Evolutionary conservation across 2,888 invertebrate species (phyloP).

Genomic region (Ophioninae sp.): DNA sequence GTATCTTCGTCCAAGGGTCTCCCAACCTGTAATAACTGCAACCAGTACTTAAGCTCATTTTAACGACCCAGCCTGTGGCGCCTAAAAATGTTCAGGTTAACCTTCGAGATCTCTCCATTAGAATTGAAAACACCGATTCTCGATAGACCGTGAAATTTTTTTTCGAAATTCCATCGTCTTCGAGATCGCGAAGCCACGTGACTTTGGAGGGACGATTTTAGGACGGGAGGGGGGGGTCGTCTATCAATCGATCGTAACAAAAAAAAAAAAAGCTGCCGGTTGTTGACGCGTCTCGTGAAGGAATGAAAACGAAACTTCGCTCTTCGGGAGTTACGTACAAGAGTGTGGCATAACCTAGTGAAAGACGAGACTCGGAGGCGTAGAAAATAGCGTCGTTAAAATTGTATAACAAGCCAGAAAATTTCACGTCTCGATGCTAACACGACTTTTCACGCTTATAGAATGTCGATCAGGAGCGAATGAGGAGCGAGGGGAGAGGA

Average conservation of each 20-base stretch:
- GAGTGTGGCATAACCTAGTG: conserved; percentile 6
- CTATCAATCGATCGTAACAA: conserved; percentile 36
- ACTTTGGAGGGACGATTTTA: neutral
- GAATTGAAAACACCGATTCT: conserved; percentile 10
- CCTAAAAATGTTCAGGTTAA: conserved; percentile 7
- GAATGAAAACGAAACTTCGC: conserved; percentile 36
- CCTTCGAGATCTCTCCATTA: conserved; percentile 33
- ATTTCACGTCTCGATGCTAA: conserved; percentile 59
- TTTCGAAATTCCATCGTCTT: conserved; percentile 41
- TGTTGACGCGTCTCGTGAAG: conserved; percentile 40
- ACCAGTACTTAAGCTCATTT: neutral
- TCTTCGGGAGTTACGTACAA: neutral
- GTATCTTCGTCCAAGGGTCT: neutral
- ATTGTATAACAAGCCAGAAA: conserved; percentile 59
- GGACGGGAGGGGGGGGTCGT: neutral
- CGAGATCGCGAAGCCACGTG: conserved; percentile 40
- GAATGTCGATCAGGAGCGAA: conserved; percentile 44
- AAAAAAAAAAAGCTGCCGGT: conserved; percentile 6
- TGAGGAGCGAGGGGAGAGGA: conserved; percentile 48
- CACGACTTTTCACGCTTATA: conserved; percentile 53
- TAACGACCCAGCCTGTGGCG: neutral
- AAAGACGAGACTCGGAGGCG: conserved; percentile 52
- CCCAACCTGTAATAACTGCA: neutral
- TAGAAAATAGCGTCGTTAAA: conserved; percentile 62
- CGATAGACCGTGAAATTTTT: conserved; percentile 60